Conservation (phyloP, 2,888 invertebrate genomes). For the Argyresthia albistria region DNA sequence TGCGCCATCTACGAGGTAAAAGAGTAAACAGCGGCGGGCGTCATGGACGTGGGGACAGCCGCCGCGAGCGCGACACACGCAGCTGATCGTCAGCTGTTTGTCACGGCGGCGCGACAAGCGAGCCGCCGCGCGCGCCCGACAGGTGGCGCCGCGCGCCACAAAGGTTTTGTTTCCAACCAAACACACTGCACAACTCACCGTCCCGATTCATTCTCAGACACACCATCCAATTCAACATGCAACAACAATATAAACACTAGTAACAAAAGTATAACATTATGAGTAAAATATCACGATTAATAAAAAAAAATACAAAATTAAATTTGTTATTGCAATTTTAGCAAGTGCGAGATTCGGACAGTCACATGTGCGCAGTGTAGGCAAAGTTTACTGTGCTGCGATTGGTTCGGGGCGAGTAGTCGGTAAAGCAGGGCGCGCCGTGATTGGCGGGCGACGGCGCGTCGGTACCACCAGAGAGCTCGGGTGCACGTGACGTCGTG, state of each 20-base stretch:
- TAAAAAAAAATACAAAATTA: conserved; percentile 12
- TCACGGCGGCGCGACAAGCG: neutral
- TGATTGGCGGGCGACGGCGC: conserved; percentile 27
- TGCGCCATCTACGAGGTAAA: too few species aligned
- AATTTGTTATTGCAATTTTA: neutral
- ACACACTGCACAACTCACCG: conserved; percentile 32
- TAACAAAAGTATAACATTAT: conserved; percentile 8
- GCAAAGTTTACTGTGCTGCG: conserved; percentile 25
- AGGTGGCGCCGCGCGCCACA: neutral
- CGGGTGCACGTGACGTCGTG: conserved; percentile 39
- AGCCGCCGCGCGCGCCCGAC: neutral
- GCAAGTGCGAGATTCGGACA: conserved; percentile 13
- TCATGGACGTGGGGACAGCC: too few species aligned
- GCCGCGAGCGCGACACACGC: too few species aligned
- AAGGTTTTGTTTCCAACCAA: too few species aligned
- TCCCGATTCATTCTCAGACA: conserved; percentile 38
- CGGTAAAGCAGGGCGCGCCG: conserved; percentile 21
- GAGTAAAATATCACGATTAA: conserved; percentile 10
- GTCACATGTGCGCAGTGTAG: conserved; percentile 59
- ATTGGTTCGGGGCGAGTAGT: conserved; percentile 33
- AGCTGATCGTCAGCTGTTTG: neutral
- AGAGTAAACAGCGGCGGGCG: too few species aligned
- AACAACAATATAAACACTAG: neutral
- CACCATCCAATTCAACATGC: conserved; percentile 2
- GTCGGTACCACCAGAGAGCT: conserved; percentile 33